Evolutionary conservation across 92 coral and sea anemone species (phyloP).

Genomic region (Meandrina meandrites): DNA sequence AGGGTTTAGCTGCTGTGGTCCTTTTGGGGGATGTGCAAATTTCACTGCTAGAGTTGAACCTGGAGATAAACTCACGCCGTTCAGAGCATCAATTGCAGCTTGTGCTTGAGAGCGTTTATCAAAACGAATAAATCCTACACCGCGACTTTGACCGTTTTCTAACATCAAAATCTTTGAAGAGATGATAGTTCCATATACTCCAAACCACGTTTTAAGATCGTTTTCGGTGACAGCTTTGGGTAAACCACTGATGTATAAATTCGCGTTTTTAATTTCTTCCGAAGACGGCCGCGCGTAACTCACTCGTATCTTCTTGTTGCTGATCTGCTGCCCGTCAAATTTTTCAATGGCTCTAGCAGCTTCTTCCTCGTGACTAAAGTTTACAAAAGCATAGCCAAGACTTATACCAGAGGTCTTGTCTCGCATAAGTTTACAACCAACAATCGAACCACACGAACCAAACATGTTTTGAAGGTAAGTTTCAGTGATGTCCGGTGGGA

Average conservation of each 20-base stretch:
- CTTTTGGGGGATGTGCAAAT: constrained; percentile 96
- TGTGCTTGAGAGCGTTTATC: constrained; percentile 93
- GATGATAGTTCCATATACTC: constrained; percentile 85
- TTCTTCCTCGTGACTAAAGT: constrained; percentile 79
- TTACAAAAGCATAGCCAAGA: constrained; percentile 98
- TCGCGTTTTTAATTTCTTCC: constrained; percentile 95
- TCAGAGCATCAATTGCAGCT: constrained; percentile 87
- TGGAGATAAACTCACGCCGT: constrained; percentile 69
- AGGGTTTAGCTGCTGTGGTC: constrained; percentile 56
- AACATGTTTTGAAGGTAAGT: constrained; percentile 80
- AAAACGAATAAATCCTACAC: constrained; percentile 97
- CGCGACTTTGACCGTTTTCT: constrained; percentile 92
- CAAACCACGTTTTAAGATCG: constrained; percentile 80
- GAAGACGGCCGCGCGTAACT: constrained; percentile 99
- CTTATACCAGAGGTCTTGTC: constrained; percentile 88
- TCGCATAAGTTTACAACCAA: constrained; percentile 87
- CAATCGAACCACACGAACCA: constrained; percentile 74
- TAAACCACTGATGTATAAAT: constrained; percentile 94
- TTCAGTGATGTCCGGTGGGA: constrained; percentile 95
- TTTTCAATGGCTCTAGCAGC: constrained; percentile 87
- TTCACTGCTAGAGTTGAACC: constrained; percentile 78
- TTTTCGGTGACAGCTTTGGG: constrained; percentile 83
- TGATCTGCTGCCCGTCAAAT: constrained; percentile 85
- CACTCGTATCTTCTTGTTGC: constrained; percentile 88
- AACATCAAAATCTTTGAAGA: constrained; percentile 90